These are phyloP conservation scores for Micromys minutus DNA, from an alignment of 2,113 vertebrate species.

Conservation along the genomic window DNA sequence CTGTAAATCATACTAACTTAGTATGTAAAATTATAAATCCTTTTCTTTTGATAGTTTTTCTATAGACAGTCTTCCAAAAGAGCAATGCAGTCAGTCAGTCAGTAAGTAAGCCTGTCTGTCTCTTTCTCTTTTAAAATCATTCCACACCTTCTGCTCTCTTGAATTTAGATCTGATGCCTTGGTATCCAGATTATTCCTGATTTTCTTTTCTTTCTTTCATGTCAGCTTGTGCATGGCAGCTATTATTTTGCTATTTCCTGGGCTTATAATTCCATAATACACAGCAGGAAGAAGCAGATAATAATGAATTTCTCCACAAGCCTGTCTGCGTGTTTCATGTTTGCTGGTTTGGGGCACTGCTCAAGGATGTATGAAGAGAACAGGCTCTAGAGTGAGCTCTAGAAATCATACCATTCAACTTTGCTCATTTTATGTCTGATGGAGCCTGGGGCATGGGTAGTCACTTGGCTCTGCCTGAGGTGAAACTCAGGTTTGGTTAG, in stretches of 20 bases:
- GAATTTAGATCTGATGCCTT: slow-evolving; percentile 38
- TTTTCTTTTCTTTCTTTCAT: not conserved
- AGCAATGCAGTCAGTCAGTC: too few relatives aligned
- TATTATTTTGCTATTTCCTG: slow-evolving; percentile 65
- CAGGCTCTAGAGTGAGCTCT: not conserved
- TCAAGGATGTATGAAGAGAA: not conserved
- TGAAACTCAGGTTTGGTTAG: not conserved
- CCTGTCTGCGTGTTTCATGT: not conserved
- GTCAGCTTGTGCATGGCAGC: slow-evolving; percentile 12
- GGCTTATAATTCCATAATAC: slow-evolving; percentile 50
- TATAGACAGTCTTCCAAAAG: slow-evolving; percentile 60
- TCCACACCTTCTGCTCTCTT: slow-evolving; percentile 41
- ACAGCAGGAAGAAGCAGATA: slow-evolving; percentile 30
- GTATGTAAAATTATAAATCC: slow-evolving; percentile 45
- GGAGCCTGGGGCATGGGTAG: not conserved
- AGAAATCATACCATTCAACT: not conserved
- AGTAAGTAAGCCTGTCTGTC: too few relatives aligned
- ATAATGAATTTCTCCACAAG: slow-evolving; percentile 46
- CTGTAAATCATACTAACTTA: slow-evolving; percentile 57
- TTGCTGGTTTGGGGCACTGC: not conserved
- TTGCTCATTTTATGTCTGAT: not conserved
- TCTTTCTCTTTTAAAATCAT: not conserved
- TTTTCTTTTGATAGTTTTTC: slow-evolving; percentile 55
- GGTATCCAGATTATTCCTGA: slow-evolving; percentile 59
- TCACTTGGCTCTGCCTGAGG: not conserved